A percentile compares a stretch with the other conserved stretches of the same genome.
These are phyloP conservation scores for Pseudomyrmex sp. DNA, from an alignment of 1,140 invertebrate genomes.

Conservation along the genomic window DNA sequence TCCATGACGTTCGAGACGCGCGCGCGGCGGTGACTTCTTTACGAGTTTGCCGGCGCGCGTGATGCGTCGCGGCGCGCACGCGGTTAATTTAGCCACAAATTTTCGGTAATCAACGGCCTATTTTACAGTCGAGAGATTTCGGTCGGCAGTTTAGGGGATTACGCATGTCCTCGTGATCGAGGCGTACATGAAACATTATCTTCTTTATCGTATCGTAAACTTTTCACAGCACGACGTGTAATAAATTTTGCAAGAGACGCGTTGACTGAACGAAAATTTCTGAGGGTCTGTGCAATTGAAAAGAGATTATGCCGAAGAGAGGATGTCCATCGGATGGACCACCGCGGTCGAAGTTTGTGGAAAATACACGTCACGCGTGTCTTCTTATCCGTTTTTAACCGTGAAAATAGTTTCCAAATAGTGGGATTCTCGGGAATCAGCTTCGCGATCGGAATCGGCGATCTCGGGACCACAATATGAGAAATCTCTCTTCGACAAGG, in stretches of 20 bases:
- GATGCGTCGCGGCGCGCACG: slow-evolving; percentile 36
- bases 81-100: slow-evolving; percentile 63
- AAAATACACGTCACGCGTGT: slow-evolving; percentile 52
- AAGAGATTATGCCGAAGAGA: no score
- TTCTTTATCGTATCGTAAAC: background rate
- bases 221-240: background rate
- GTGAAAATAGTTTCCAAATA: slow-evolving; percentile 6
- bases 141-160: slow-evolving; percentile 32
- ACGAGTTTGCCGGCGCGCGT: slow-evolving; percentile 71
- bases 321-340: background rate
- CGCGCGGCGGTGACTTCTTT: slow-evolving; percentile 71
- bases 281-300: background rate
- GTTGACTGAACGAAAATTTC: slow-evolving; percentile 7
- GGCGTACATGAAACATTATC: background rate
- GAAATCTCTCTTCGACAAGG: slow-evolving; percentile 22
- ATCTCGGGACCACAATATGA: slow-evolving; percentile 36
- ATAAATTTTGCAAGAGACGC: background rate
- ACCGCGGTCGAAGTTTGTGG: slow-evolving; percentile 50
- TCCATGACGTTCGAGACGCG: slow-evolving; percentile 63
- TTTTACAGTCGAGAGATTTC: slow-evolving; percentile 66
- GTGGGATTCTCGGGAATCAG: background rate
- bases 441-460: slow-evolving; percentile 21
- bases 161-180: slow-evolving; percentile 32
- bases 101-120: slow-evolving; percentile 68
- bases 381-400: slow-evolving; percentile 39